Base-by-base conservation (phyloP, 64 coral and sea anemone species). In the Stylophora pistillata region DNA sequence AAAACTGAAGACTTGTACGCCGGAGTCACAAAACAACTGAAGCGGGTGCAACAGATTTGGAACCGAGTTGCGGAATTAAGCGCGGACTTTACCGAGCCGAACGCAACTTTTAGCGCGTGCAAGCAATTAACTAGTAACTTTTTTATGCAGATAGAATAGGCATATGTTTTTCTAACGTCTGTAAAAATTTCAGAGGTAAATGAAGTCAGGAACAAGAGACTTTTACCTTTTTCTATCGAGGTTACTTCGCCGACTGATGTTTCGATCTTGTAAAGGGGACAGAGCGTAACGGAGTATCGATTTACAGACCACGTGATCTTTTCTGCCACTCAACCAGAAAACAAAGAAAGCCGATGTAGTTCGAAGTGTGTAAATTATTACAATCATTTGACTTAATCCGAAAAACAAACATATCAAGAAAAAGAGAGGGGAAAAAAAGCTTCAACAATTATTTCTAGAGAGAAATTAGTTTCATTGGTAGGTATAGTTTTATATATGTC, bases 141-240 rank as follows among this genome's bases (percentile, higher is more conserved):
- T 30, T 60, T 60, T 28, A 60, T 12, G 31, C 13, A 27, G 16
- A 30, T 0, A 59, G 27, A 13, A 60, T 10, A 15, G 25, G 10
- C 13, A 79, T 32, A 31, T 33, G 10, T 79, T 79, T 79, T 79
- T 57, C 77, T 58, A 32, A 79, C 56, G 16, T 61, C 31, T 55
- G 55, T 32, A 15, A 32, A 18, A 32, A 31, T 59, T 16, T 26
- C 59, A 60, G 1, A 14, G 13, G 23, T 20, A 79, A 79, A 29
- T 4, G 59, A 15, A 60, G 53, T 1, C 55, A 59, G 6, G 15
- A 61, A 79, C 15, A 20, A 59, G 55, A 60, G n/a, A 30, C 32
- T 79, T 79, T 79, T 79, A 79, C 77, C 77, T 79, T 79, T 79
- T 60, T 79, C 77, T 56, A 13, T 59, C 55, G 77, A 59, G 53